Evolutionary conservation across 1,140 invertebrate species (phyloP), one percentile per base, ranked within the genome.

Genomic region (Notospermus geniculatus): DNA sequence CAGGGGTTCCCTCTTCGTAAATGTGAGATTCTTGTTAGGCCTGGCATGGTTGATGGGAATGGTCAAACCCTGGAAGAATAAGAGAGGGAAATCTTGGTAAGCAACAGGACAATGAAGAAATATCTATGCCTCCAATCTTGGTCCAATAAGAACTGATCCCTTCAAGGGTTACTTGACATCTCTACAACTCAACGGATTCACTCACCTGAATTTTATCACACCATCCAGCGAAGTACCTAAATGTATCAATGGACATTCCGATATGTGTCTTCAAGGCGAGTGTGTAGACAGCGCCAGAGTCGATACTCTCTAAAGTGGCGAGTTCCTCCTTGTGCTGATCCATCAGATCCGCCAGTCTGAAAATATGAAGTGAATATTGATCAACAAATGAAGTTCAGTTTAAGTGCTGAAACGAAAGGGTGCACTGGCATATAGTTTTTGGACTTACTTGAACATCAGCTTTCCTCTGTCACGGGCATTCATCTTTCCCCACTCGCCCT

Each of bases 211-310:
- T 91, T 82, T 97, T 97, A 77, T 97, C 94, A 68, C 89, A 88
- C 86, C 88, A 93, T 45, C 93, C 93, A 69, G 92, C 93, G 80
- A 91, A 93, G 79, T 96, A 97, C 68, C 80, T 68, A 63, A 82
- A 77, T 17, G 76, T 78, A 61, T 76, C 71, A 32, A 80, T 76
- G 22, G 80, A 81, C 72, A 78, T 81, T 27, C 79, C 79, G 25
- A 80, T 70, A 55, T 82, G 95, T 0, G 95, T 97, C 76, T 97
- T 97, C 7, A 97, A 72, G 0, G 95, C 94, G 27, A 97, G 81
- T 0, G 95, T 97, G 77, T 97, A 97, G 0, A 97, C 94, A 0
- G 94, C 95, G 4, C 95, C 95, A 0, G 92, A 94, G 77, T 97
- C 95, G 5, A 97, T 84, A 0, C 88, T 88, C 75, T 97, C 94